These are phyloP conservation scores for Drosophila recens DNA, from an alignment of 2,888 invertebrate species.

Conservation along the genomic window DNA sequence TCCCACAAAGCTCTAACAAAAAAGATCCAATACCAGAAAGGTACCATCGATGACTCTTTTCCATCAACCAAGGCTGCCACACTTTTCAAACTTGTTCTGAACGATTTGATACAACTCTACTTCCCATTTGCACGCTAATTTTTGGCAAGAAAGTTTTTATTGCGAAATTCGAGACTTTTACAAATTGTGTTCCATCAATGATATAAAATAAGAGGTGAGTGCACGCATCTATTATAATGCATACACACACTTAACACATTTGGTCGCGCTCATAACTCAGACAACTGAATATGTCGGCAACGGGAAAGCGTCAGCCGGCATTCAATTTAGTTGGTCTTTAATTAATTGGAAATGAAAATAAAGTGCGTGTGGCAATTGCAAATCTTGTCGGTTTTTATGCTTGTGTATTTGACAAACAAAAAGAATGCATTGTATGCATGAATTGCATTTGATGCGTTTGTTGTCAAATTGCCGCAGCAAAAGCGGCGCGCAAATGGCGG, in stretches of 20 bases:
- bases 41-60: too few species aligned
- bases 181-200: not conserved
- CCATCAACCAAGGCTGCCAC: too few species aligned
- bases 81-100: too few species aligned
- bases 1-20: too few species aligned
- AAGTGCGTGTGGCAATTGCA: constrained; percentile 22
- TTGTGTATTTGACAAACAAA: not conserved
- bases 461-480: constrained; percentile 7
- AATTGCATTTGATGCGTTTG: not conserved
- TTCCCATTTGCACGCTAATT: constrained; percentile 36
- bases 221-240: not conserved
- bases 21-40: too few species aligned
- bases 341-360: not conserved
- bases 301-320: constrained; percentile 44
- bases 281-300: constrained; percentile 8
- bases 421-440: not conserved
- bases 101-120: too few species aligned
- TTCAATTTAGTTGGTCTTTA: constrained; percentile 22
- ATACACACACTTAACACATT: not conserved
- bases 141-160: constrained; percentile 9
- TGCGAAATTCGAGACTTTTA: constrained; percentile 12
- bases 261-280: not conserved
- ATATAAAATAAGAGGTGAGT: constrained; percentile 26
- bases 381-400: not conserved
- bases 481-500: constrained; percentile 39